Evolutionary conservation across 2,113 vertebrate genomes (phyloP).

Genomic region (Entelurus aequoreus): DNA sequence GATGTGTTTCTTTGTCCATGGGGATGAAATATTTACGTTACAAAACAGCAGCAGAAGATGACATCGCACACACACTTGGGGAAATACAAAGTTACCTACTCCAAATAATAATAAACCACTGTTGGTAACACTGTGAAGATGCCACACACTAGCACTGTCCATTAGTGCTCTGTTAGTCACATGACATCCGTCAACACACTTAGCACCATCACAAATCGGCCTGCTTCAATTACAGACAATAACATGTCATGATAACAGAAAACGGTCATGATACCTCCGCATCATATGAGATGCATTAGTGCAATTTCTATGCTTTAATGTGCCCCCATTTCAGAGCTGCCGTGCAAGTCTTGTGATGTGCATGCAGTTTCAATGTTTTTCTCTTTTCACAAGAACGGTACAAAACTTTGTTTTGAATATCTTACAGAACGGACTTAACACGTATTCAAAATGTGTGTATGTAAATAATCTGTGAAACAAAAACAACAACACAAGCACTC

Average conservation of each 20-base stretch:
- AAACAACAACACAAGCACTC: conserved; percentile 2
- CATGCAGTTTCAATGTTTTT: conserved; percentile 4
- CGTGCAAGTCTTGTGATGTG: conserved; percentile 26
- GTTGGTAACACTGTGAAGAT: conserved; percentile 9
- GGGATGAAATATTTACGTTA: conserved; percentile 26
- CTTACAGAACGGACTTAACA: not conserved
- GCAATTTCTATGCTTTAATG: conserved; percentile 55
- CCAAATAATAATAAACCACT: conserved; percentile 25
- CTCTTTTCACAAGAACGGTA: not conserved
- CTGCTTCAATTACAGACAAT: conserved; percentile 15
- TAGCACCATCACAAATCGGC: conserved; percentile 38
- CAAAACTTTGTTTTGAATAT: too few species aligned
- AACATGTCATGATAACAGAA: conserved; percentile 5
- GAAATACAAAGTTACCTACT: conserved; percentile 9
- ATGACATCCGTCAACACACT: conserved; percentile 24
- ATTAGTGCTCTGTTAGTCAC: conserved; percentile 22
- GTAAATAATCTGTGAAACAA: not conserved
- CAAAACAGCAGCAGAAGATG: conserved; percentile 19
- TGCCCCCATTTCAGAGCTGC: conserved; percentile 25
- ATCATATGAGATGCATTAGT: conserved; percentile 47
- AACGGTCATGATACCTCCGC: conserved; percentile 30
- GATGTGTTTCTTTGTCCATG: conserved; percentile 23
- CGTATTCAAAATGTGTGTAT: not conserved
- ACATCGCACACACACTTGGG: conserved; percentile 24
- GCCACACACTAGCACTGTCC: not conserved